phyloP scores from a whole-genome alignment of 2,113 vertebrate genomes.

The Strix uralensis region DNA sequence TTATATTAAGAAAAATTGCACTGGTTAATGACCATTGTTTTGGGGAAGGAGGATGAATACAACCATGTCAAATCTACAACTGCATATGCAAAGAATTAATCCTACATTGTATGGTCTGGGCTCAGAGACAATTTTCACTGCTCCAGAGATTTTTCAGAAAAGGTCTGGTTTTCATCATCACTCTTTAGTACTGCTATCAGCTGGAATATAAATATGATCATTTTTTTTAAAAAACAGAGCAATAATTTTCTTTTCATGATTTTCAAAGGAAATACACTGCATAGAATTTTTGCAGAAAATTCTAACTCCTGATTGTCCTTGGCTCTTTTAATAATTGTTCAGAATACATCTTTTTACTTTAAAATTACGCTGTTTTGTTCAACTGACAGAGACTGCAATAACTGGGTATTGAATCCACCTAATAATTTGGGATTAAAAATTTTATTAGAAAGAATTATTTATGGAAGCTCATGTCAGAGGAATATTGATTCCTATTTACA shows the following conservation, averaged over 20 bases:
- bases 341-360: neutral
- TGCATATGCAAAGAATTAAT: neutral
- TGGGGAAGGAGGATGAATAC: neutral
- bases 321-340: neutral
- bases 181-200: neutral
- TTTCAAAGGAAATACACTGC: neutral
- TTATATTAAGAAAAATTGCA: neutral
- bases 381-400: neutral
- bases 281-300: neutral
- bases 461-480: neutral
- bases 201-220: neutral
- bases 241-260: neutral
- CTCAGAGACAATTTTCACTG: neutral
- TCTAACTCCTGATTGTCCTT: neutral
- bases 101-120: neutral
- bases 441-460: neutral
- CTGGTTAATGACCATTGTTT: neutral
- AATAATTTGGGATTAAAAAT: neutral
- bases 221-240: neutral
- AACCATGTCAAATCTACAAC: neutral
- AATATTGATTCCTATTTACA: conserved; percentile 12
- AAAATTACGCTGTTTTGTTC: neutral
- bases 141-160: neutral
- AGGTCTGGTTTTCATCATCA: neutral
- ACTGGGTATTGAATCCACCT: neutral